Evolutionary conservation across 92 coral and sea anemone species (phyloP).

Genomic region (Heteractis magnifica): DNA sequence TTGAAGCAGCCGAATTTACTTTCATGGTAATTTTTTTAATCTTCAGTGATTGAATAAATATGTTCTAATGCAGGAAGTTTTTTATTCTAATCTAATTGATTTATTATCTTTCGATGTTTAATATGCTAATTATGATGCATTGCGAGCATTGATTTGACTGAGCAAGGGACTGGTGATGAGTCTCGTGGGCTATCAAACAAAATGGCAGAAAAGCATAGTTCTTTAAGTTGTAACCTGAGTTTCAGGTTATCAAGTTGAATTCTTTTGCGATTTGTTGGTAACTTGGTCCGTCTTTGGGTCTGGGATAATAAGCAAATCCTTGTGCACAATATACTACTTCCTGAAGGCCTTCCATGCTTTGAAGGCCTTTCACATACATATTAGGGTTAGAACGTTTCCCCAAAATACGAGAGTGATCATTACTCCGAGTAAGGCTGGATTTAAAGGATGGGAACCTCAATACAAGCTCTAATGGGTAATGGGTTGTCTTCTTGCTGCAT

Average conservation of each 20-base stretch:
- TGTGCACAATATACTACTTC: conserved; percentile 15
- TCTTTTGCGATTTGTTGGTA: conserved; percentile 42
- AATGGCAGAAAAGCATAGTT: no score
- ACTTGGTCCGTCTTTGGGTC: conserved; percentile 31
- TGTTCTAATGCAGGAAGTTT: no score
- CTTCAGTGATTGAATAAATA: no score
- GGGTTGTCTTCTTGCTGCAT: neutral
- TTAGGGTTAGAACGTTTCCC: neutral
- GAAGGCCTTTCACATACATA: neutral
- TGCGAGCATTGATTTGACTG: no score
- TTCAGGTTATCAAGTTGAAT: conserved; percentile 20
- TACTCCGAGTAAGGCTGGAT: neutral
- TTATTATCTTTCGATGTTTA: no score
- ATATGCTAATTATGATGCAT: no score
- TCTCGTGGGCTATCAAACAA: no score
- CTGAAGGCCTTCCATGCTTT: conserved; percentile 20
- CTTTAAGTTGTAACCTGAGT: no score
- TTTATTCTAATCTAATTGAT: no score
- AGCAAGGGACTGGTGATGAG: no score
- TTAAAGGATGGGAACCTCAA: neutral
- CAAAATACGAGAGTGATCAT: neutral
- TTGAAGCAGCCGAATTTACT: no score
- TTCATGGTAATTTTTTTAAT: no score
- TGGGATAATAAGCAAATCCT: conserved; percentile 37
- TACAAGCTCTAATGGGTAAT: neutral